These are phyloP conservation scores for Papilio demoleus DNA, from an alignment of 2,888 invertebrate genomes.

Conservation along the genomic window DNA sequence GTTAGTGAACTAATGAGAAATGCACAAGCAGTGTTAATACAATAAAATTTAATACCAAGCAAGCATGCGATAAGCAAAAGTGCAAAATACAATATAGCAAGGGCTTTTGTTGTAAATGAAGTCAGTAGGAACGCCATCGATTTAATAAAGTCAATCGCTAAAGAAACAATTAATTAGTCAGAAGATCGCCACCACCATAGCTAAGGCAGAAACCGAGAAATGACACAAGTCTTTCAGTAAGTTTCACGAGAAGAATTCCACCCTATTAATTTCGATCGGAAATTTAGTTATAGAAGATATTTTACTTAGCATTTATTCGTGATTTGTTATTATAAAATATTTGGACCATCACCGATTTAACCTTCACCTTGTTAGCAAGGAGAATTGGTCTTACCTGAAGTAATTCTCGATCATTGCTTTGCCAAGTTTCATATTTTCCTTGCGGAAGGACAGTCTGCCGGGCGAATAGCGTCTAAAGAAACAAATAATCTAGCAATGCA, in stretches of 20 bases:
- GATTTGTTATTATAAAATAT: too few species aligned
- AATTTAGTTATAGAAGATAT: too few species aligned
- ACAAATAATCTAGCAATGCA: constrained; percentile 74
- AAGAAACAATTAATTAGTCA: too few species aligned
- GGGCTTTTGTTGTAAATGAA: not conserved
- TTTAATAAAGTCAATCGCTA: too few species aligned
- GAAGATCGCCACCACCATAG: too few species aligned
- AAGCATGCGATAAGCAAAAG: not conserved
- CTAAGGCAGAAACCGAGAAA: too few species aligned
- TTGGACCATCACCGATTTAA: constrained; percentile 24
- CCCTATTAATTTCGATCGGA: too few species aligned
- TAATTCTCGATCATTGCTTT: constrained; percentile 91
- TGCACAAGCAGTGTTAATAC: not conserved
- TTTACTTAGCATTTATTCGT: too few species aligned
- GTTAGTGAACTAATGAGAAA: not conserved
- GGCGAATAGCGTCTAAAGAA: constrained; percentile 92
- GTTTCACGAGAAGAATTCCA: too few species aligned
- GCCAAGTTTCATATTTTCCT: constrained; percentile 90
- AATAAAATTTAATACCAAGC: not conserved
- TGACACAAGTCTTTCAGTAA: too few species aligned
- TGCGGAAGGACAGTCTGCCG: constrained; percentile 91
- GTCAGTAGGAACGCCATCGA: too few species aligned
- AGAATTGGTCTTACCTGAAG: constrained; percentile 86
- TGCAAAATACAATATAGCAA: not conserved
- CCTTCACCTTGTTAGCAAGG: constrained; percentile 19